A percentile compares a stretch with the other conserved stretches of the same genome.
Conservation (phyloP, 2,113 vertebrate species). For the Pelmatolapia mariae region DNA sequence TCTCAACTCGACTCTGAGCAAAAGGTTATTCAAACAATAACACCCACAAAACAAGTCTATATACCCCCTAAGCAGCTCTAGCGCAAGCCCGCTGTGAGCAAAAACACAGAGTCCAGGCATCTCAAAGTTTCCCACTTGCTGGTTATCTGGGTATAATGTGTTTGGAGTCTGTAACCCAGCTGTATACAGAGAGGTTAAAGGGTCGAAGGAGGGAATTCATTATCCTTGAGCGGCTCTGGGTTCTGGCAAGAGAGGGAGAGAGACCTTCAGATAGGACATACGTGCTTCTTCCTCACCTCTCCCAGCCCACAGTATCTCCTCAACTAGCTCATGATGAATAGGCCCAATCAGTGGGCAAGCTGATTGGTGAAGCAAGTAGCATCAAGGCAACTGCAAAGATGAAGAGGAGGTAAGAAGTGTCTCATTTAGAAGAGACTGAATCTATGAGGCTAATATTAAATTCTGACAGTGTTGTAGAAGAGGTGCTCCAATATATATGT, state of each 20-base stretch:
- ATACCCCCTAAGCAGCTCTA: not conserved
- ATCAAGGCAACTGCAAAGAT: slow-evolving; percentile 25
- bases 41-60: slow-evolving; percentile 10
- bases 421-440: slow-evolving; percentile 17
- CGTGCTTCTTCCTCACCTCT: slow-evolving; percentile 31
- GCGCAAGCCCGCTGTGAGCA: not conserved
- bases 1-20: not conserved
- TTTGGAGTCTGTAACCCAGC: slow-evolving; percentile 16
- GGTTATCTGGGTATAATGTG: slow-evolving; percentile 34
- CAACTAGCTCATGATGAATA: slow-evolving; percentile 61
- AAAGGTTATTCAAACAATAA: slow-evolving; percentile 22
- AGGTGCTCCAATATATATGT: not conserved
- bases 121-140: slow-evolving; percentile 35
- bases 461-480: not conserved
- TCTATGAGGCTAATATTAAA: slow-evolving; percentile 10
- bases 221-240: slow-evolving; percentile 39
- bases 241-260: slow-evolving; percentile 12
- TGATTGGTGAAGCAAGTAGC: slow-evolving; percentile 47
- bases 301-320: slow-evolving; percentile 40
- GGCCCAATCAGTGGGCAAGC: slow-evolving; percentile 26
- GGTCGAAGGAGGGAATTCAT: slow-evolving; percentile 50
- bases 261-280: slow-evolving; percentile 53
- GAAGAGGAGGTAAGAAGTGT: slow-evolving; percentile 26
- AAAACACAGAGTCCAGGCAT: slow-evolving; percentile 1
- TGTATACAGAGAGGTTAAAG: slow-evolving; percentile 39